Base-by-base conservation (phyloP, 2,113 vertebrate genomes). In the Etheostoma spectabile region DNA sequence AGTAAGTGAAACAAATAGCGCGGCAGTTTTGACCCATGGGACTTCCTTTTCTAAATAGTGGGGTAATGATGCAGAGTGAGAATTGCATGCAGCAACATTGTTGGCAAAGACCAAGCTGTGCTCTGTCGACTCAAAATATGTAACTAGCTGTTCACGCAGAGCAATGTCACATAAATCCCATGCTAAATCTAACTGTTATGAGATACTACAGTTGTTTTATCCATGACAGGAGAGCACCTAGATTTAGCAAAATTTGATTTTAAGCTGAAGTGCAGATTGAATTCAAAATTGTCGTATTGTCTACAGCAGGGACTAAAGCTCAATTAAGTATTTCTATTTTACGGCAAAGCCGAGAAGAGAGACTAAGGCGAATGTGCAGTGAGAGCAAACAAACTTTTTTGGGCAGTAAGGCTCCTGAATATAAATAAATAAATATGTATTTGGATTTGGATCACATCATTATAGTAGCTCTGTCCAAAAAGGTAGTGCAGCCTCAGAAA, bases 91-190 rank as follows among this genome's bases (percentile, higher is more conserved):
- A 59, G 88, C 77, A 53, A 76, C 68, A n/a, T 85, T 88, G 93
- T 83, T 93, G 82, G 86, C 79, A 85, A 81, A 90, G 69, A 86
- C 79, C 75, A 70, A 86, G 86, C 62, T 78, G 72, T 77, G 84
- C 86, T 87, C 87, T 88, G 89, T 89, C 91, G 90, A 87, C 70
- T 88, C 68, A 85, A 92, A 92, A 88, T 82, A 91, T 16, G 22
- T 30, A 82, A 88, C 79, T 78, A 89, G 87, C 83, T 86, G 73
- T 80, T 88, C 52, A 76, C 78, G 35, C 10, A 48, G 51, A 78
- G 76, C 65, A 64, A 55, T 13, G 19, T 72, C 82, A 74, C 80
- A 85, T 78, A 83, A 80, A 88, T 78, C 77, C 52, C 69, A 69
- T 77, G 60, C 77, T 85, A 75, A 82, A 88, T 62, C 49, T 52